phyloP scores from a whole-genome alignment of 2,113 vertebrate genomes.

The Eublepharis macularius region DNA sequence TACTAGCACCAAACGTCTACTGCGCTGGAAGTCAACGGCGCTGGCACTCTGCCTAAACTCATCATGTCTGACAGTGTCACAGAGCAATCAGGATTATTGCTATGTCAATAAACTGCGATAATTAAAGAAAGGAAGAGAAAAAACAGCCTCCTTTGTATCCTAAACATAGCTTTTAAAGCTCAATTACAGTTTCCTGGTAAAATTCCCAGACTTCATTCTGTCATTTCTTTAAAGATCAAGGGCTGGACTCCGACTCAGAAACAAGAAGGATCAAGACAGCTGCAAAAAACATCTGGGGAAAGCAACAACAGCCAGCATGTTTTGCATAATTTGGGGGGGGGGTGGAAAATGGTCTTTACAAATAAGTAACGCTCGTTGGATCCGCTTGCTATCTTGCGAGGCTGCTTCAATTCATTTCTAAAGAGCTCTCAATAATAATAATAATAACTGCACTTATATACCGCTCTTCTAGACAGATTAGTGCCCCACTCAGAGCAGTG shows the following conservation, averaged over 20 bases:
- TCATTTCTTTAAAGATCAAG: not conserved
- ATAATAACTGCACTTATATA: too few relatives aligned
- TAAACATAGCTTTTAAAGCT: not conserved
- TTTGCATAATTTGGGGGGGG: not conserved
- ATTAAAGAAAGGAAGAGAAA: not conserved
- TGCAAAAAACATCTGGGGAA: not conserved
- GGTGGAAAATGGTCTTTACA: not conserved
- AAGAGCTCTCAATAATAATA: too few relatives aligned
- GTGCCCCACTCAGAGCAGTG: too few relatives aligned
- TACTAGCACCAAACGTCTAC: not conserved
- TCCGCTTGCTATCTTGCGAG: not conserved
- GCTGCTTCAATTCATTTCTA: not conserved
- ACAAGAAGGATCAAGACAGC: not conserved
- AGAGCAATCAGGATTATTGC: not conserved
- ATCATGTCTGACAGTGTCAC: not conserved
- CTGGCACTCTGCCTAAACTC: fast-evolving
- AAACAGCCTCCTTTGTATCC: not conserved
- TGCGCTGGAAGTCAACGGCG: not conserved
- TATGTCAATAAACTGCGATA: slow-evolving; percentile 12
- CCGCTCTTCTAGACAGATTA: too few relatives aligned
- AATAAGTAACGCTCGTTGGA: not conserved
- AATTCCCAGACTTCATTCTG: slow-evolving; percentile 10
- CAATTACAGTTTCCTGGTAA: not conserved
- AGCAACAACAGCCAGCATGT: not conserved
- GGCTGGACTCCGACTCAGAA: not conserved